phyloP scores from a whole-genome alignment of 2,888 invertebrate genomes.

The Phyllotreta striolata region DNA sequence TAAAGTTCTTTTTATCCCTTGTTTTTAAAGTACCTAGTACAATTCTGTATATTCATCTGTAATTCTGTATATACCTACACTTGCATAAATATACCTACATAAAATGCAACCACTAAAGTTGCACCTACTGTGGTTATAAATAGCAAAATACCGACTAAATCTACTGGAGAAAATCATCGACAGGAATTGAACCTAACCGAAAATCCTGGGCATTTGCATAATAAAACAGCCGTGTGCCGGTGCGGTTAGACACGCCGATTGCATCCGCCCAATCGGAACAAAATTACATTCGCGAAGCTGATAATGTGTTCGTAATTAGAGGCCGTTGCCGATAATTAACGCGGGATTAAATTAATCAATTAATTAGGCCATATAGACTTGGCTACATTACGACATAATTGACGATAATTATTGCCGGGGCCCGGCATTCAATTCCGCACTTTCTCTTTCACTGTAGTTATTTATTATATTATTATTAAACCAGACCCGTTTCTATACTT shows the following conservation, averaged over 20 bases:
- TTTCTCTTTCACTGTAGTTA: neutral
- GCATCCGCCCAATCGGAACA: constrained; percentile 21
- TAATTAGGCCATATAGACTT: constrained; percentile 43
- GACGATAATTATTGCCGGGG: constrained; percentile 37
- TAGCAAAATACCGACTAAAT: no score
- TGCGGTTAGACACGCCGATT: constrained; percentile 13
- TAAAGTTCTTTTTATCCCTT: no score
- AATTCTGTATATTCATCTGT: no score
- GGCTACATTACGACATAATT: constrained; percentile 38
- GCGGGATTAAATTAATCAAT: constrained; percentile 44
- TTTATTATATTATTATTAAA: no score
- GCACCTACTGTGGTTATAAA: no score
- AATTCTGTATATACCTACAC: no score
- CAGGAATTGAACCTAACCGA: neutral
- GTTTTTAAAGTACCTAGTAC: no score
- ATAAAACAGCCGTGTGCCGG: constrained; percentile 12
- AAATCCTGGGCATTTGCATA: constrained; percentile 9
- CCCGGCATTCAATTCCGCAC: neutral
- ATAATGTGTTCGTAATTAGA: constrained; percentile 39
- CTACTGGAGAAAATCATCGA: constrained; percentile 2
- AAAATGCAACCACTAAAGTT: no score
- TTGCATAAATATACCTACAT: no score
- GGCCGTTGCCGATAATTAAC: constrained; percentile 38
- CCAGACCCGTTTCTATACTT: no score
- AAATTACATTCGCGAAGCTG: constrained; percentile 27